phyloP scores from a whole-genome alignment of 2,113 vertebrate species.

The Marcusenius ussheri region DNA sequence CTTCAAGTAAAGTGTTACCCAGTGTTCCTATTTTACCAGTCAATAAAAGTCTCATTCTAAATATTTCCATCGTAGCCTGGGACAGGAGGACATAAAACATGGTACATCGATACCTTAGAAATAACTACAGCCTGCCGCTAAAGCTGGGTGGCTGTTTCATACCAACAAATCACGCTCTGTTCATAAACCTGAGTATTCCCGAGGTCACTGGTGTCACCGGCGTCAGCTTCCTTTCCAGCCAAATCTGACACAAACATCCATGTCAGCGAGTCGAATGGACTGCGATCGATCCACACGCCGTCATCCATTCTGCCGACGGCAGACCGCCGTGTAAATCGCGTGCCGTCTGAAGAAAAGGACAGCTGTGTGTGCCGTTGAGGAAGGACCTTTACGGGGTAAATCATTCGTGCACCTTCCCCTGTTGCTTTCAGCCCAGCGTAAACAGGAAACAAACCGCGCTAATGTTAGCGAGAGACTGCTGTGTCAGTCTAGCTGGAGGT shows the following conservation, averaged over 20 bases:
- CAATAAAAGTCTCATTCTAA: neutral
- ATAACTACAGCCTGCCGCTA: too few species aligned
- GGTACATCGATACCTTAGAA: neutral
- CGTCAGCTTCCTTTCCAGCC: neutral
- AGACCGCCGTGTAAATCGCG: neutral
- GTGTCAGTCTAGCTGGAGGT: neutral
- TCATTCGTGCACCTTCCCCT: neutral
- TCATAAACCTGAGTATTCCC: neutral
- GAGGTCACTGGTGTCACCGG: slow-evolving; percentile 8
- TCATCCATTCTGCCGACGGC: neutral
- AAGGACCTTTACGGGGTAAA: neutral
- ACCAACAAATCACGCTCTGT: neutral
- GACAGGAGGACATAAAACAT: neutral
- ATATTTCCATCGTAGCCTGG: neutral
- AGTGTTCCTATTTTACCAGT: neutral
- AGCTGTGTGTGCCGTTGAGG: neutral
- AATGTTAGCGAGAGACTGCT: neutral
- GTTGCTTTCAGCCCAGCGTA: neutral
- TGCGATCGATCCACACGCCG: neutral
- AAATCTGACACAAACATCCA: slow-evolving; percentile 10
- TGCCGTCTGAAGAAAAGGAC: neutral
- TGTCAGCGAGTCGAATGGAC: neutral
- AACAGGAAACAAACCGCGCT: neutral
- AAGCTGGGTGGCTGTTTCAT: neutral
- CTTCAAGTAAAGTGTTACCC: neutral